Base-by-base conservation (phyloP, 2,888 invertebrate species). In the Drosophila bunnanda region DNA sequence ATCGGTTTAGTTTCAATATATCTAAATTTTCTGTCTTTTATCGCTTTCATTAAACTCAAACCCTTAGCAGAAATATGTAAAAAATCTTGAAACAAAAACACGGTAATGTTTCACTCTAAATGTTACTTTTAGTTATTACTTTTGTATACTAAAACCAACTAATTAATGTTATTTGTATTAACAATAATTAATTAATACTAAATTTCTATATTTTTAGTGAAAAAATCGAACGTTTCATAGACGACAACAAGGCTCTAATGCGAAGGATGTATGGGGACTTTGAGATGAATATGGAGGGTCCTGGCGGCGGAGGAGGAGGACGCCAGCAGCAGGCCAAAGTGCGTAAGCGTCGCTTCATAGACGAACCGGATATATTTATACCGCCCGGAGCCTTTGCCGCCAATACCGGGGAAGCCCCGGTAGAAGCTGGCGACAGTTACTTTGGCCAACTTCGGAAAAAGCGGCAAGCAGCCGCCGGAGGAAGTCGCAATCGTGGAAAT, bases 251-350 rank as follows among this genome's bases (percentile, higher is more conserved):
- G 92, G 98, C 98, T 61, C 92, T 98, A 79, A 97, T 98, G 94
- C 96, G 97, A 90, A 94, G 98, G 70, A 98, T 98, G 98, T 98
- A 97, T 91, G 98, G 98, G 0, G 97, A 97, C 82, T 98, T 98
- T 90, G 94, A 95, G 77, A 94, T 95, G 94, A 94, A 88, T 30
- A 93, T 93, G 75, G 94, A 93, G 7, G 88, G 86, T 22, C 68
- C 75, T 41, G 67, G 54, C 17, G 70, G 61, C 13, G 65, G 65
- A 12, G 55, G 65, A 12, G 55, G 55, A 12, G 79, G 93, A 94
- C 93, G 89, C 44, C 86, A 92, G 70, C 89, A 93, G 82, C 89
- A 93, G 82, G 88, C 90, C 64, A 82, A 92, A 89, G 89, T 90
- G 77, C 80, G 92, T 81, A 81, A 91, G 65, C 89, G 92, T 65